Evolutionary conservation across 2,888 invertebrate genomes (phyloP), one percentile per base, ranked within the genome.

Genomic region (Drosophila gaucha): DNA sequence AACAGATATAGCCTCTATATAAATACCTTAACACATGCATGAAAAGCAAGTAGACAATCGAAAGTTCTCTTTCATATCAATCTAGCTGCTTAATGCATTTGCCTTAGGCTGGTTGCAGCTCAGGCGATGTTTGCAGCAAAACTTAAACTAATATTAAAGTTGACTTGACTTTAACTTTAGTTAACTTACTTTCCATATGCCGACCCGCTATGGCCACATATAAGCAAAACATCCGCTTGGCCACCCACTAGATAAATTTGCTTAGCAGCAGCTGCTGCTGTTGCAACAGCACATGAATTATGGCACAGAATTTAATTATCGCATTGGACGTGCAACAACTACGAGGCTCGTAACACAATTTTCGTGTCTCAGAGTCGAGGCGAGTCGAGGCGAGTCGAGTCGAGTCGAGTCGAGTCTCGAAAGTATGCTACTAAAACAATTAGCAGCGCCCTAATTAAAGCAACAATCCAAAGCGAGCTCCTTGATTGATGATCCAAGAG

Each of bases 341-440:
- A 72, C 33, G 14, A 41, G 31, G 31, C 65, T 70, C 65, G 67
- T 83, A 88, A 79, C 86, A 82, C 66, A 86, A 76, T 82, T 86
- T 64, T 12, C 20, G 35, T 12, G 33, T 22, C 47, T 47, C 6
- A 10, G 41, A 41, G 41, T 26, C 26, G 4, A 6, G 18, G 18
- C 3, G 46, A 6, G 47, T 20, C 12, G 22, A 5, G 22, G 41
- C 10, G 75, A 41, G 41, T 26, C 26, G 4, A 6, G 18, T 9
- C 3, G 46, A 6, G 47, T 20, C 12, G 22, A 5, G 22, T 24
- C 10, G 75, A n/a, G n/a, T n/a, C 58, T 77, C 49, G 64, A 86
- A 86, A 80, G 87, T 86, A 88, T 74, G 83, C 71, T 88, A 87
- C 89, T 83, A 88, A 83, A 83, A 82, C 82, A 82, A 82, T 82